Conservation (phyloP, 2,113 vertebrate species). For the Triplophysa rosa region DNA sequence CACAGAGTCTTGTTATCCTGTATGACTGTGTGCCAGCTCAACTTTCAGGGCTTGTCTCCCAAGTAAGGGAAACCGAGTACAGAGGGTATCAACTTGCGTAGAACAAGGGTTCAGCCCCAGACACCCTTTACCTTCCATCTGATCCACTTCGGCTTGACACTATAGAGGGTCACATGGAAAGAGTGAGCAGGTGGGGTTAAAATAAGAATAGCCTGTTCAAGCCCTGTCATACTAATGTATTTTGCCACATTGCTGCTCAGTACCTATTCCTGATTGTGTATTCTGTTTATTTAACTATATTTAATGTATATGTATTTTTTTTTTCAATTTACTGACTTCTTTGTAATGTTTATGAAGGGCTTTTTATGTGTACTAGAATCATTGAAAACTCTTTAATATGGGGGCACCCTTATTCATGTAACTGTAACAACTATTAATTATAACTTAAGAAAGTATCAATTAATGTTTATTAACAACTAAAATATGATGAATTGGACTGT, state of each 20-base stretch:
- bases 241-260: conserved; percentile 2
- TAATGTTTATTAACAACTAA: no score
- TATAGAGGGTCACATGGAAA: conserved; percentile 45
- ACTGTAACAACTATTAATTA: no score
- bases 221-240: conserved; percentile 13
- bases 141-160: conserved; percentile 36
- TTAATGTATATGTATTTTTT: background rate
- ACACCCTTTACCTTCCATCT: conserved; percentile 43
- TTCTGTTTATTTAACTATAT: background rate
- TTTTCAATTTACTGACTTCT: conserved; percentile 7
- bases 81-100: conserved; percentile 53
- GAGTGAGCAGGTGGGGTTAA: conserved; percentile 38
- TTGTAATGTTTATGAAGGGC: conserved; percentile 26
- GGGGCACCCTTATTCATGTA: no score
- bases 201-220: background rate
- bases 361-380: conserved; percentile 28
- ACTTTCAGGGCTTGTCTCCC: conserved; percentile 43
- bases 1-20: conserved; percentile 21
- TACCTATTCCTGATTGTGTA: background rate
- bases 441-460: no score
- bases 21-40: conserved; percentile 37
- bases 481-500: no score
- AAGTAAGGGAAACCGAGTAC: conserved; percentile 46
- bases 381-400: background rate
- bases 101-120: conserved; percentile 44